phyloP scores from a whole-genome alignment of 1,140 invertebrate species.

The Hyphantria cunea region DNA sequence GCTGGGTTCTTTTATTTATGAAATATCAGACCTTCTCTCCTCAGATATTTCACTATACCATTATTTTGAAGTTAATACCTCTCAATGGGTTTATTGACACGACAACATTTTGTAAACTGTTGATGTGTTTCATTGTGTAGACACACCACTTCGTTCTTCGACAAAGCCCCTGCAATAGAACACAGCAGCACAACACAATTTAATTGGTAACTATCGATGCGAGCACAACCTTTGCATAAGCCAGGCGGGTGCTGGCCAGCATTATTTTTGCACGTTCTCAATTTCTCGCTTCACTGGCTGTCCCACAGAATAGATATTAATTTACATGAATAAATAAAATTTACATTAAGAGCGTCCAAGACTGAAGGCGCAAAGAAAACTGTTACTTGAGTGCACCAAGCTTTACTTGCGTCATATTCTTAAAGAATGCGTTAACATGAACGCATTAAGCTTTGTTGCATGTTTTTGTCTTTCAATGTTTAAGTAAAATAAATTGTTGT shows the following conservation, averaged over 20 bases:
- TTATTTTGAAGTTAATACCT: background rate
- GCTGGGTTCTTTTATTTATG: no score
- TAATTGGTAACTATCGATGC: slow-evolving; percentile 33
- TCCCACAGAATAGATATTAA: slow-evolving; percentile 78
- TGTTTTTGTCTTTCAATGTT: slow-evolving; percentile 3
- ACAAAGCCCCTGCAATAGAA: slow-evolving; percentile 5
- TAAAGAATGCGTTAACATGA: slow-evolving; percentile 21
- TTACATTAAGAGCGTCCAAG: slow-evolving; percentile 76
- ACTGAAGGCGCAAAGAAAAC: slow-evolving; percentile 56
- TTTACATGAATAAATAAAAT: slow-evolving; percentile 82
- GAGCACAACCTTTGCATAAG: slow-evolving; percentile 23
- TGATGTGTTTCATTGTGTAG: background rate
- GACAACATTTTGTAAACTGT: background rate
- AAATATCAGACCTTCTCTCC: no score
- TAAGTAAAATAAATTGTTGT: background rate
- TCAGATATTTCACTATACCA: no score
- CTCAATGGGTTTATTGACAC: background rate
- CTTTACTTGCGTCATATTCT: slow-evolving; percentile 35
- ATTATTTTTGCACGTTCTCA: slow-evolving; percentile 81
- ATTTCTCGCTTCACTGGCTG: slow-evolving; percentile 75
- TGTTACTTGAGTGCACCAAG: slow-evolving; percentile 58
- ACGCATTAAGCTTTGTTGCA: slow-evolving; percentile 6
- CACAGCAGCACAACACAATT: slow-evolving; percentile 21
- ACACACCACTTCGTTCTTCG: slow-evolving; percentile 7
- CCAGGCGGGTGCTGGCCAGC: slow-evolving; percentile 21